phyloP scores from a whole-genome alignment of 2,797 vertebrate genomes.

The Corythornis leucogaster region DNA sequence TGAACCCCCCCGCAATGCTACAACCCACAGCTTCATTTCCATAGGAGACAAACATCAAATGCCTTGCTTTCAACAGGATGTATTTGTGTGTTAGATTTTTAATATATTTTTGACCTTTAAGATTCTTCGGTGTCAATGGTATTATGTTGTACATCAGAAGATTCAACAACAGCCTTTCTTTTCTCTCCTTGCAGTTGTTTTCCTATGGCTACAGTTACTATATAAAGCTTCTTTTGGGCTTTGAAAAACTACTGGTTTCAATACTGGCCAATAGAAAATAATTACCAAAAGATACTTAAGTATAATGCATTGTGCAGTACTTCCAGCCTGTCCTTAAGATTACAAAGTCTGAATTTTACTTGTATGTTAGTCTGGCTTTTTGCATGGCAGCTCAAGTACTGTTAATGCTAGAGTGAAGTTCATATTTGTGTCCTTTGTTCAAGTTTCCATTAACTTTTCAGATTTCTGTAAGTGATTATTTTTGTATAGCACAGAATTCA shows the following conservation, averaged over 20 bases:
- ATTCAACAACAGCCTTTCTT: neutral
- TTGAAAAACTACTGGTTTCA: neutral
- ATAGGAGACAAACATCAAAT: neutral
- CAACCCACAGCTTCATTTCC: neutral
- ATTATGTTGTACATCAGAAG: neutral
- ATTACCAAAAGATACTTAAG: neutral
- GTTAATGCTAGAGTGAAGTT: neutral
- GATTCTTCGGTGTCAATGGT: neutral
- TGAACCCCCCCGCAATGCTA: neutral
- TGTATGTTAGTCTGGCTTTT: neutral
- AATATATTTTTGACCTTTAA: neutral
- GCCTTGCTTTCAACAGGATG: neutral
- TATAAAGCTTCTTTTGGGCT: neutral
- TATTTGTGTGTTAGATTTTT: neutral
- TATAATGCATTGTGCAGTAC: neutral
- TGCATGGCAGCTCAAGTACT: slow-evolving; percentile 5
- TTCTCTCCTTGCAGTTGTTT: neutral
- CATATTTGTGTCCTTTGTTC: neutral
- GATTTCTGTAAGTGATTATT: neutral
- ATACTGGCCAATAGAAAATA: neutral
- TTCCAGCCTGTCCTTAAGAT: neutral
- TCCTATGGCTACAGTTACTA: neutral
- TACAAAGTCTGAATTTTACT: neutral
- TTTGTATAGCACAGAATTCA: slow-evolving; percentile 43
- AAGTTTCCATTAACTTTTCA: slow-evolving; percentile 1